These are phyloP conservation scores for Ploceus nigricollis DNA, from an alignment of 2,113 vertebrate genomes.

Conservation along the genomic window DNA sequence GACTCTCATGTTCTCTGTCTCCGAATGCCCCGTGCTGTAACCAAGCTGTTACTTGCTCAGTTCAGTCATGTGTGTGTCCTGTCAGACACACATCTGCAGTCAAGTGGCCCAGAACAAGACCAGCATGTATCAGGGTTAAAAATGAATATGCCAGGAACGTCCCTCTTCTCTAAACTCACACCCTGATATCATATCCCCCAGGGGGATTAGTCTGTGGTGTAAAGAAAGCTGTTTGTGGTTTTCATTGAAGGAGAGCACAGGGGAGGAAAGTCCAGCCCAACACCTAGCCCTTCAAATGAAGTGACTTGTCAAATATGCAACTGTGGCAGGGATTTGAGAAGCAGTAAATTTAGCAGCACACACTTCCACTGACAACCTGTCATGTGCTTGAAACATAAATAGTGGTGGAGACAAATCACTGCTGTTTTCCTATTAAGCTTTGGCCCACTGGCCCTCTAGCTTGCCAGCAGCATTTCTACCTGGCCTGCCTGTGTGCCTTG, in stretches of 20 bases:
- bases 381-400: constrained; percentile 77
- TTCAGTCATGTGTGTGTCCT: not conserved
- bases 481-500: not conserved
- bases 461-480: constrained; percentile 45
- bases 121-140: not conserved
- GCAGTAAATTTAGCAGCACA: constrained; percentile 76
- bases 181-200: not conserved
- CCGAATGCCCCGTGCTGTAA: not conserved
- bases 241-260: constrained; percentile 27
- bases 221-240: constrained; percentile 45
- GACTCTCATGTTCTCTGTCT: not conserved
- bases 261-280: constrained; percentile 42
- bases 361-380: constrained; percentile 75
- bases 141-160: fast-evolving
- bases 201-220: not conserved
- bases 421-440: constrained; percentile 80
- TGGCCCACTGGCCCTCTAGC: constrained; percentile 69
- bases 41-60: not conserved
- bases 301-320: constrained; percentile 75
- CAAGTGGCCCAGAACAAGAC: not conserved
- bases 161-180: not conserved
- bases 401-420: constrained; percentile 74
- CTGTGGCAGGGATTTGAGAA: constrained; percentile 68
- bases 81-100: not conserved
- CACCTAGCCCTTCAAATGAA: constrained; percentile 71